These are phyloP conservation scores for Siphamia tubifer DNA, from an alignment of 2,113 vertebrate genomes.

Conservation along the genomic window DNA sequence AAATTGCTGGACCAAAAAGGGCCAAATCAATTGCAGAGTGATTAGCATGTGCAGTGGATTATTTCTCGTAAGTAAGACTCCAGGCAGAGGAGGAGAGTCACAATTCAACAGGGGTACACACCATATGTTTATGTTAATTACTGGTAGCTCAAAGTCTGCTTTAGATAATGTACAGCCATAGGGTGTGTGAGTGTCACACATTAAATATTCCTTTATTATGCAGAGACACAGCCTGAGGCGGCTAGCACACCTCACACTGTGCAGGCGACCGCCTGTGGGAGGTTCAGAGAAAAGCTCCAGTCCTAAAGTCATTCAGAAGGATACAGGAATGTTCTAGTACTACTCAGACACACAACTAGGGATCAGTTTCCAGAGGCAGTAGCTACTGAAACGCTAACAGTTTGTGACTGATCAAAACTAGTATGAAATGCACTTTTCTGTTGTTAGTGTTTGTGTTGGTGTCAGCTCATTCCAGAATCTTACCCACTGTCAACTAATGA, in stretches of 20 bases:
- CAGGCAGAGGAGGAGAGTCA: not conserved
- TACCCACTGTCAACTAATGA: no score
- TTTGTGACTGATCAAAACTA: no score
- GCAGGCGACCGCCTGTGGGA: slow-evolving; percentile 58
- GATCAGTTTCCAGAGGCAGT: no score
- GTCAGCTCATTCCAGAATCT: no score
- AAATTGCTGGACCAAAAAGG: slow-evolving; percentile 67
- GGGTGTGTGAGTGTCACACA: slow-evolving; percentile 54
- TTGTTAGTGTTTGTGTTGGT: no score
- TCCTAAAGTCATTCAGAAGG: slow-evolving; percentile 60
- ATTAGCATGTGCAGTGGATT: slow-evolving; percentile 72
- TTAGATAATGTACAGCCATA: slow-evolving; percentile 50
- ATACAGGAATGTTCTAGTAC: slow-evolving; percentile 43
- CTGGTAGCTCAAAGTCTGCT: slow-evolving; percentile 59
- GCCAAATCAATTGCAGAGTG: slow-evolving; percentile 66
- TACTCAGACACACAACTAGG: not conserved
- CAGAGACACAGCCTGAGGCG: slow-evolving; percentile 61
- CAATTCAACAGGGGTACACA: slow-evolving; percentile 23
- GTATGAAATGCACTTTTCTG: no score
- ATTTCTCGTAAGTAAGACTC: slow-evolving; percentile 24
- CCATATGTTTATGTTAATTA: slow-evolving; percentile 71
- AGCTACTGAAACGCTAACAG: no score
- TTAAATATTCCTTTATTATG: slow-evolving; percentile 71
- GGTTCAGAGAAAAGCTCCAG: slow-evolving; percentile 62
- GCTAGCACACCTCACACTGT: slow-evolving; percentile 52